These are phyloP conservation scores for Heliconius hortense DNA, from an alignment of 2,888 invertebrate species.

Conservation along the genomic window DNA sequence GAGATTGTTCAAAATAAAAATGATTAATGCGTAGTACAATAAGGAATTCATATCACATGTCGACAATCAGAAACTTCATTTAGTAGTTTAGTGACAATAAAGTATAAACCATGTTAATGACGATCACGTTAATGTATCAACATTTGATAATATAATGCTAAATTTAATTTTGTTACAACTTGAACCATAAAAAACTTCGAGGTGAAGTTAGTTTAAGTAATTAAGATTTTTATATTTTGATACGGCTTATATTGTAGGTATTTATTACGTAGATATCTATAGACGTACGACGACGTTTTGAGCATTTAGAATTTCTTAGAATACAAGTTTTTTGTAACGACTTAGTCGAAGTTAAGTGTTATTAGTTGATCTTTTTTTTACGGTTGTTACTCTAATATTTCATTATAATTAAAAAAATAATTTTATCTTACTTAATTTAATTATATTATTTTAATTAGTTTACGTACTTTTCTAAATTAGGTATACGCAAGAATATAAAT, in stretches of 20 bases:
- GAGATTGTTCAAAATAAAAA: too few species aligned
- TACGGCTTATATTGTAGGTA: background rate
- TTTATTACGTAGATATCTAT: background rate
- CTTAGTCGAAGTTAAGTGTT: background rate
- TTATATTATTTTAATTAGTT: background rate
- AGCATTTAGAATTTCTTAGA: background rate
- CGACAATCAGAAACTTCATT: background rate
- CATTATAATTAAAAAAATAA: background rate
- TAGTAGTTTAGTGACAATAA: conserved; percentile 1
- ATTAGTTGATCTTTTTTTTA: background rate
- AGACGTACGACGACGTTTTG: background rate
- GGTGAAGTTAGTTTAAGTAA: background rate
- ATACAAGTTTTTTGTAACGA: background rate
- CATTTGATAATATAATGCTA: background rate
- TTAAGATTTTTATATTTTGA: background rate
- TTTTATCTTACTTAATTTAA: background rate
- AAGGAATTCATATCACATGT: too few species aligned
- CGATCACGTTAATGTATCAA: too few species aligned
- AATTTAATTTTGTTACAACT: background rate
- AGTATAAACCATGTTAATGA: background rate
- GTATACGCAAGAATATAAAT: background rate
- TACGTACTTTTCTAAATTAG: background rate
- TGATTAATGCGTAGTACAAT: too few species aligned
- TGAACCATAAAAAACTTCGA: too few species aligned
- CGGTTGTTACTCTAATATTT: background rate